Conservation (phyloP, 2,113 vertebrate species). For the Zosterops pallidus region DNA sequence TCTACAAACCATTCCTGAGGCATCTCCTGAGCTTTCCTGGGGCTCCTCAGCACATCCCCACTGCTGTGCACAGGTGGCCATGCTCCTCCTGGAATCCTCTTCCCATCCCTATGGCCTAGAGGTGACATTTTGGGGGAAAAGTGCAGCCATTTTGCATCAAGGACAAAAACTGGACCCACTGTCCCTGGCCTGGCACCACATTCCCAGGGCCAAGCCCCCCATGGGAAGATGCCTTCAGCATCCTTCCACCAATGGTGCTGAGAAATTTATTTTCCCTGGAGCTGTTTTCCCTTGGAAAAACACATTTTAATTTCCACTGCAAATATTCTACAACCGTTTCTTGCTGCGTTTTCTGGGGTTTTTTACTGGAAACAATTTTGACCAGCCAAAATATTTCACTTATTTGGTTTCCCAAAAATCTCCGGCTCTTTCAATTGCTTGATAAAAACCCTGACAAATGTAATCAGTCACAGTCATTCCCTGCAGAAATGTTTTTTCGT, state of each 20-base stretch:
- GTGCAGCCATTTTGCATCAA: not conserved
- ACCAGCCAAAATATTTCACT: slow-evolving; percentile 65
- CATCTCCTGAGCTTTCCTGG: not conserved
- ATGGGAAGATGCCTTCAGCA: fast-evolving
- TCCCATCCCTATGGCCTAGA: not conserved
- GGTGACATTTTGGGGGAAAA: not conserved
- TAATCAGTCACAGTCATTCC: slow-evolving; percentile 59
- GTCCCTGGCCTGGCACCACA: fast-evolving
- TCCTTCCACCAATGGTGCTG: not conserved
- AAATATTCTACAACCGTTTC: not conserved
- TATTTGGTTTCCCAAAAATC: slow-evolving; percentile 64
- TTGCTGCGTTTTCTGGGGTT: not conserved
- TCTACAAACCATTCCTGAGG: not conserved
- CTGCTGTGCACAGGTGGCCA: fast-evolving
- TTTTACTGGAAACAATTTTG: slow-evolving; percentile 52
- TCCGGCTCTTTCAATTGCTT: slow-evolving; percentile 36
- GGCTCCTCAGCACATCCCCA: not conserved
- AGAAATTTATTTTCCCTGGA: not conserved
- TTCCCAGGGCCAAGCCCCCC: not conserved
- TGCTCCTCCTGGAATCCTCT: not conserved
- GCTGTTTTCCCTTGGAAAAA: slow-evolving; percentile 25
- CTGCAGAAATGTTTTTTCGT: slow-evolving; percentile 51
- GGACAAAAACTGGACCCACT: not conserved
- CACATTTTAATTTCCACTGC: not conserved
- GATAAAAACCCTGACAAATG: slow-evolving; percentile 68